These are phyloP conservation scores for Hemithea aestivaria DNA, from an alignment of 2,888 invertebrate genomes.

Conservation along the genomic window DNA sequence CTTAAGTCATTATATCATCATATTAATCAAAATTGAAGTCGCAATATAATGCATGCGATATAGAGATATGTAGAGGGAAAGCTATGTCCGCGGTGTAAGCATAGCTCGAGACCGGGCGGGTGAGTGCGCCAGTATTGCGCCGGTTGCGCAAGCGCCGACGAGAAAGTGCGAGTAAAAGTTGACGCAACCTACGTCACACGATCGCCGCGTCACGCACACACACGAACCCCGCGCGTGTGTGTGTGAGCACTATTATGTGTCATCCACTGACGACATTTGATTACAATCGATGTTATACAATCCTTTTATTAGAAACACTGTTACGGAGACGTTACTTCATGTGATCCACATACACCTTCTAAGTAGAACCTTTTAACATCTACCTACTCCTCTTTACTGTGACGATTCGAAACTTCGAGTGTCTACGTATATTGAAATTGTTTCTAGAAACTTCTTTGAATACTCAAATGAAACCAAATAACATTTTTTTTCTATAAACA, in stretches of 20 bases:
- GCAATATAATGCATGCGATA: background rate
- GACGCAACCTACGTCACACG: constrained; percentile 73
- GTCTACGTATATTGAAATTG: too few relatives aligned
- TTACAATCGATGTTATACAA: constrained; percentile 67
- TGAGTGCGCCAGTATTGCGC: constrained; percentile 66
- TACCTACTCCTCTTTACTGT: too few relatives aligned
- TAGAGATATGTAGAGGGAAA: constrained; percentile 40
- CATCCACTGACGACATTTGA: constrained; percentile 59
- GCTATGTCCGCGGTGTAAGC: constrained; percentile 40
- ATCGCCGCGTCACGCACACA: constrained; percentile 48
- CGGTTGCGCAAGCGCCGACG: constrained; percentile 72
- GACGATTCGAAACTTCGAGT: too few relatives aligned
- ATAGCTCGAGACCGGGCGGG: constrained; percentile 32
- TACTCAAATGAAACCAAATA: too few relatives aligned
- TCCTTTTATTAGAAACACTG: constrained; percentile 39
- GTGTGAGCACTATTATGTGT: constrained; percentile 31
- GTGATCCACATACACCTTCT: constrained; percentile 6
- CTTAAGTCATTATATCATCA: constrained; percentile 32
- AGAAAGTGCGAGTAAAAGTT: constrained; percentile 79
- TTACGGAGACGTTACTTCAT: constrained; percentile 22
- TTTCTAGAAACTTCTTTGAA: too few relatives aligned
- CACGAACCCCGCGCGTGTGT: constrained; percentile 27
- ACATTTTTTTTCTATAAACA: too few relatives aligned
- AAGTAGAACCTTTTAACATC: too few relatives aligned
- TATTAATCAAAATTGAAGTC: constrained; percentile 11